Percentiles rank a stretch among this genome's conserved stretches.
Evolutionary conservation across 2,888 invertebrate genomes (phyloP).

Genomic region (Hypselothyrea guttata): DNA sequence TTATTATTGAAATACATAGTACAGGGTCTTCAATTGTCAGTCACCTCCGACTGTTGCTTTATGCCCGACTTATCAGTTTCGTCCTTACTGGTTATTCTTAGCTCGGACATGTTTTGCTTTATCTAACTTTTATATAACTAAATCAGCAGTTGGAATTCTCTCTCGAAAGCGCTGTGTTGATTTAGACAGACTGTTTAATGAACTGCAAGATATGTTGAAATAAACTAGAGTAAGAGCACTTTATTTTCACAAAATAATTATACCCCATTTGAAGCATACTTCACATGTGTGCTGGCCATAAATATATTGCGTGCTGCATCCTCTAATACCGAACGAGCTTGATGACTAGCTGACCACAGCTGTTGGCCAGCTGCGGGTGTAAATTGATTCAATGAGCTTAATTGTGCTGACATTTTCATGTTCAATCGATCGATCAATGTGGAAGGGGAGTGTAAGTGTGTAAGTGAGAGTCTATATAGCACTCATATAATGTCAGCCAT

Average conservation of each 20-base stretch:
- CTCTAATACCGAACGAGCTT: constrained; percentile 3
- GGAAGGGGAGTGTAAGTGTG: constrained; percentile 15
- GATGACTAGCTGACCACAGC: constrained; percentile 8
- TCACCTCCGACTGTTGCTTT: no score
- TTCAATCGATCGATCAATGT: constrained; percentile 54
- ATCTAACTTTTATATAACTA: no score
- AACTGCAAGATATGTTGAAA: no score
- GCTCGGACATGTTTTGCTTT: no score
- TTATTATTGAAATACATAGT: no score
- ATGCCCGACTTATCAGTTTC: no score
- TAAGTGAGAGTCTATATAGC: constrained; percentile 1
- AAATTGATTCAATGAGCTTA: constrained; percentile 71
- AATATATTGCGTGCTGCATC: constrained; percentile 55
- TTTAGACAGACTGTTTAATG: no score
- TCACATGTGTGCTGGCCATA: constrained; percentile 8
- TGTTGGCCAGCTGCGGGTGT: constrained; percentile 42
- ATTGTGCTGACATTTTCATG: constrained; percentile 74
- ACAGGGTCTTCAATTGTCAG: no score
- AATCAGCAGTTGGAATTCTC: no score
- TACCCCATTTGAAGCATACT: neutral
- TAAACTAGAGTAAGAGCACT: no score
- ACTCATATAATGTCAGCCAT: constrained; percentile 9
- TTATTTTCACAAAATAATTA: neutral
- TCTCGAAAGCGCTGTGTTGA: no score
- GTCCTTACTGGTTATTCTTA: no score